phyloP scores from a whole-genome alignment of 64 coral and sea anemone species.

The Porites lutea region DNA sequence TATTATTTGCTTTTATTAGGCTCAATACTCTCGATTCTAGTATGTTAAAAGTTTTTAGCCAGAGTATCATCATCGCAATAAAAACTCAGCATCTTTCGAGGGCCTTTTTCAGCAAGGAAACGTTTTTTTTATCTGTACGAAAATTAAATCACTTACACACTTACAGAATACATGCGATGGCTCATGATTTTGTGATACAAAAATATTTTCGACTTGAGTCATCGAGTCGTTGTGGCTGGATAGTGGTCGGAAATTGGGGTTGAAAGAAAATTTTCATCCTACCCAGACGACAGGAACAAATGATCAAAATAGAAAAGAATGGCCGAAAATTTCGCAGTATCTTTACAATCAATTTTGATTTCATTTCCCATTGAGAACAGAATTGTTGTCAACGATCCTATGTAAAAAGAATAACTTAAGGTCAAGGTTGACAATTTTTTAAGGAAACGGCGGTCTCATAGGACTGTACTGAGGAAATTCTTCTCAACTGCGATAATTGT shows the following conservation, averaged over 20 bases:
- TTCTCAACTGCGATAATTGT: neutral
- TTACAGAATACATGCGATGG: no score
- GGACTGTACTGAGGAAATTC: conserved; percentile 12
- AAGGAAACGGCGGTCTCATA: neutral
- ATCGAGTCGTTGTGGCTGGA: neutral
- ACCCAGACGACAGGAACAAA: no score
- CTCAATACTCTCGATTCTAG: conserved; percentile 11
- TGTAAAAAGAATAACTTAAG: neutral
- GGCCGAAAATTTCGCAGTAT: no score
- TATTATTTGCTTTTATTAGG: neutral
- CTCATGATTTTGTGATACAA: neutral
- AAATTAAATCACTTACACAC: neutral
- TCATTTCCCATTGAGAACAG: no score
- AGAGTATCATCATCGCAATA: neutral
- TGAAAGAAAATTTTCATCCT: no score
- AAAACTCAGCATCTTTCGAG: neutral
- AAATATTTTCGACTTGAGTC: conserved; percentile 1
- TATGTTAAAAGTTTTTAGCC: neutral
- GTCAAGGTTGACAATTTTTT: neutral
- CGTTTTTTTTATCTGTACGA: neutral
- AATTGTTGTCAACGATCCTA: neutral
- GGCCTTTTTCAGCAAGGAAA: no score
- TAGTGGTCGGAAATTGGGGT: neutral
- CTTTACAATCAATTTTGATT: no score
- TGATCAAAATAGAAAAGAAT: no score